These are phyloP conservation scores for Boulengeromyrus knoepffleri DNA, from an alignment of 2,113 vertebrate genomes.

Conservation along the genomic window DNA sequence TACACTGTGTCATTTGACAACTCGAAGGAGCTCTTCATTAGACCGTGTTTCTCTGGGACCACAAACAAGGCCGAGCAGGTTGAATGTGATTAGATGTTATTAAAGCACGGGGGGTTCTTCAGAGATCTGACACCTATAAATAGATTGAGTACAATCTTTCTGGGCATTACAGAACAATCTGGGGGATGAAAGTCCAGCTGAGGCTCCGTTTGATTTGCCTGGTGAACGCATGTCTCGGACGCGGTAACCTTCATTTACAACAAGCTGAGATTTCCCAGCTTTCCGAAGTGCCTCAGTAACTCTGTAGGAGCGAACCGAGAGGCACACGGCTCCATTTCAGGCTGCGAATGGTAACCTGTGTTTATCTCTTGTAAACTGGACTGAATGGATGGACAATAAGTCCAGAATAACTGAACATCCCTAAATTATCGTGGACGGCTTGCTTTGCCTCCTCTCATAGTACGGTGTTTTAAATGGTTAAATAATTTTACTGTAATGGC, in stretches of 20 bases:
- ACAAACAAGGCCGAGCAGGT: not conserved
- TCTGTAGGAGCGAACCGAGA: not conserved
- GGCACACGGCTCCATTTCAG: not conserved
- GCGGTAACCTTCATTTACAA: not conserved
- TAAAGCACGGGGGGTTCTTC: slow-evolving; percentile 45
- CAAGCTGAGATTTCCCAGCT: not conserved
- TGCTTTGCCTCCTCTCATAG: not conserved
- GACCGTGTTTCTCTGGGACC: not conserved
- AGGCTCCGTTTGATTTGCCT: not conserved
- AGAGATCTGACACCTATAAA: slow-evolving; percentile 53
- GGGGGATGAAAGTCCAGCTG: not conserved
- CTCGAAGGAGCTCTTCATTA: slow-evolving; percentile 15
- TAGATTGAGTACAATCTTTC: slow-evolving; percentile 56
- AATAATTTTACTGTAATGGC: not conserved
- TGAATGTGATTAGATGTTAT: slow-evolving; percentile 47
- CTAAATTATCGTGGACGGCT: not conserved
- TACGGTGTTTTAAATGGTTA: not conserved
- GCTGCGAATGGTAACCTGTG: not conserved
- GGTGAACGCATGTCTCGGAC: not conserved
- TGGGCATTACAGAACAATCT: slow-evolving; percentile 35
- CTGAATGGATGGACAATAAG: not conserved
- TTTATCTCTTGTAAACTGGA: not conserved
- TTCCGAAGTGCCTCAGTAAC: not conserved
- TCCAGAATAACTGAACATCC: not conserved
- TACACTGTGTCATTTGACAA: not conserved